Conservation (phyloP, 2,797 vertebrate genomes). For the Sorex maritimensis region DNA sequence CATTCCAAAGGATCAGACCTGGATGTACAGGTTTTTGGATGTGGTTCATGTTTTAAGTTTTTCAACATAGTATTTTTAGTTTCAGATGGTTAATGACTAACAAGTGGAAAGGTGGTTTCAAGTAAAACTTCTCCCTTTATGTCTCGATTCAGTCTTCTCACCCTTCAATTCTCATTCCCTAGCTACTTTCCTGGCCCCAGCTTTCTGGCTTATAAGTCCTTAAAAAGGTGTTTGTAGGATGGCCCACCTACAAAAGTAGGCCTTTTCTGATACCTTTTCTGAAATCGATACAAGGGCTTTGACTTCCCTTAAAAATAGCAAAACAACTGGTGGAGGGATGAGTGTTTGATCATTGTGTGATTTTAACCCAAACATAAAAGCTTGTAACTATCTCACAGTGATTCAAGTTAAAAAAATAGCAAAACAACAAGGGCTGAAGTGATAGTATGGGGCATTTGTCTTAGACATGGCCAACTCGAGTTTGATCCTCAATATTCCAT, state of each 20-base stretch:
- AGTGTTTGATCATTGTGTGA: too few species aligned
- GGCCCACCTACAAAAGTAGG: neutral
- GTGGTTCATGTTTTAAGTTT: neutral
- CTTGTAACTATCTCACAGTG: too few species aligned
- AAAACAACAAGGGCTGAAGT: constrained; percentile 15
- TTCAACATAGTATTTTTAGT: constrained; percentile 55
- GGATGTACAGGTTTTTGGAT: constrained; percentile 18
- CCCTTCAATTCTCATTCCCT: neutral
- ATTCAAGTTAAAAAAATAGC: neutral
- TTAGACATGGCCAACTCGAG: too few species aligned
- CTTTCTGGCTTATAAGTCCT: constrained; percentile 14
- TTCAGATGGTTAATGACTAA: constrained; percentile 49
- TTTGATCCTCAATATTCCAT: too few species aligned
- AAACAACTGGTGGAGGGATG: neutral
- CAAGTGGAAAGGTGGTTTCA: constrained; percentile 39
- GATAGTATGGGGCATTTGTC: too few species aligned
- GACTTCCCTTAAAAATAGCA: constrained; percentile 24
- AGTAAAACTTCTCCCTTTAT: constrained; percentile 37
- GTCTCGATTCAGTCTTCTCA: constrained; percentile 31
- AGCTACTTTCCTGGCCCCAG: neutral
- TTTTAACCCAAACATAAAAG: too few species aligned
- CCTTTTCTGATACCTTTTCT: neutral
- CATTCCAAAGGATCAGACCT: constrained; percentile 64
- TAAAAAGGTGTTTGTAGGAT: constrained; percentile 12
- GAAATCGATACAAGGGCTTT: neutral